Base-by-base conservation (phyloP, 2,113 vertebrate species). In the Oriolus oriolus region DNA sequence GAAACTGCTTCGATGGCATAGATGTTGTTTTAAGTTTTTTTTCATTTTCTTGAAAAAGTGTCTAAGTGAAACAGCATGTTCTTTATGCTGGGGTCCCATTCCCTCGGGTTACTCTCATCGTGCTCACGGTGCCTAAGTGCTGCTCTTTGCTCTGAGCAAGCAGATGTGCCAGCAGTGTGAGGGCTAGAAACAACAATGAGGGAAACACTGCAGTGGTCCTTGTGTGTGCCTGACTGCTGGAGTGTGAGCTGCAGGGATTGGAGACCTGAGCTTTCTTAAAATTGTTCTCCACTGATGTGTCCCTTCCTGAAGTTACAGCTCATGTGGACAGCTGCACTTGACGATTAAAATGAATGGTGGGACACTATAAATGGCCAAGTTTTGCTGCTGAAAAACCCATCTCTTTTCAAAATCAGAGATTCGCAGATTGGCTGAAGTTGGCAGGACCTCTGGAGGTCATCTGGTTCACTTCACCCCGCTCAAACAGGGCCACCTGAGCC, bases 1-100 rank as follows among this genome's bases (percentile, higher is more conserved):
- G 90, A 96, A 95, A 93, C 90, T 95, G 70, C 73, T 94, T 78
- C 3, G 1, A 88, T 0, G 18, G 80, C 73, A 78, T 94, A 94
- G 88, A 73, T 76, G 90, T 96, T 95, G 82, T 83, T 96, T 94
- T 95, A 96, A 94, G 89, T 12, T 93, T 83, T 93, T 93, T 87
- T 94, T 94, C 49, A 75, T 95, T 95, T 92, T 96, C 57, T 65
- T 93, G 94, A 87, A 93, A 94, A 93, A 89, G 21, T 4, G 15
- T 57, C 41, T 89, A 89, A 97, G 83, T 96, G 69, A 96, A 96
- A 94, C 95, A 96, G 53, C 83, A 82, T 95, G 95, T 69, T 94
- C 87, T 93, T 94, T 88, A 13, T 92, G 59, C 74, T 79, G 92
- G 65, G 64, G 71, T 96, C 84, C 78, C 56, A 13, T 87, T 95